Evolutionary conservation across 2,113 vertebrate genomes (phyloP), one percentile per base, ranked within the genome.

Genomic region (Chlorodrepanis virens): DNA sequence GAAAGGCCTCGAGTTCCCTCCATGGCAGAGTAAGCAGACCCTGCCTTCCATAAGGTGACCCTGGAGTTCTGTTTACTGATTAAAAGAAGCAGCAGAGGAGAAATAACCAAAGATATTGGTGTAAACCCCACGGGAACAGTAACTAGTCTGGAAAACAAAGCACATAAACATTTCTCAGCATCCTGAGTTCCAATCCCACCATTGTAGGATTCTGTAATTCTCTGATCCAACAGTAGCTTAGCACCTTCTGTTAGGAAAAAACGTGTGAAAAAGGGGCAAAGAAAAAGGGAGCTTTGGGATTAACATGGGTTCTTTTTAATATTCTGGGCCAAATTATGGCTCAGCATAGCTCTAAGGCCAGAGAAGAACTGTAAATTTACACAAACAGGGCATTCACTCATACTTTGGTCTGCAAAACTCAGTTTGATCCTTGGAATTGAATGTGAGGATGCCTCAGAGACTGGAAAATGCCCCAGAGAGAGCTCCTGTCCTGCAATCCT

Each of bases 101-200:
- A 79, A 84, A 77, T 49, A 40, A 83, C 13, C 61, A 37, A 27
- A 65, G 37, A 35, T 40, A 42, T 83, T 68, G 69, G 53, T 79
- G 74, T 63, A 65, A 67, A 79, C 67, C 82, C 91, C 93, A 94
- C 29, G 84, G 50, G 92, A 95, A 97, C 81, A 95, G 56, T 37
- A 27, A 37, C 65, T 90, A 83, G 72, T 93, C 83, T 95, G 77
- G 72, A 87, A 78, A 89, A 44, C 35, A 69, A 65, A 65, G 25
- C 31, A 56, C 29, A 33, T 5, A 54, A 85, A 33, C 57, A 90
- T 91, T 93, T 96, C 89, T 94, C 74, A 87, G 85, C 87, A 94
- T 75, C 70, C 70, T 8, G 29, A 45, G 39, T 53, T 78, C n/a
- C 47, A 69, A 11, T 3, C 28, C 33, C 45, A 45, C 39, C 47